Conservation (phyloP, 2,888 invertebrate species). For the Agrochola litura region DNA sequence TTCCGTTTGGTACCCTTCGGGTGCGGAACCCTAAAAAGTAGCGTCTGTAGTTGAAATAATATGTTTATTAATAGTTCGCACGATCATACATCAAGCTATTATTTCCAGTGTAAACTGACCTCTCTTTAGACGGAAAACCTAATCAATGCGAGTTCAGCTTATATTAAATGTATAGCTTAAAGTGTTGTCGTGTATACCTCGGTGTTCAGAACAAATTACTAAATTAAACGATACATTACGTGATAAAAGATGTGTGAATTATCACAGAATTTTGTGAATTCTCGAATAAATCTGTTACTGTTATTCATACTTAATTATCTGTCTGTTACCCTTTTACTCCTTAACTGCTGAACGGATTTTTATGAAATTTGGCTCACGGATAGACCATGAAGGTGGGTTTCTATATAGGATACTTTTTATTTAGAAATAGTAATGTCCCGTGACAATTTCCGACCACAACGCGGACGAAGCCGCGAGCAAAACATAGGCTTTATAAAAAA, state of each 20-base stretch:
- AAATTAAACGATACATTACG: neutral
- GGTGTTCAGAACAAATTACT: neutral
- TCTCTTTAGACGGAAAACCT: neutral
- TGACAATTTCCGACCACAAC: too few species aligned
- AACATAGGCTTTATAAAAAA: too few species aligned
- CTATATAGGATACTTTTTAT: too few species aligned
- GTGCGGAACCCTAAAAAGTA: neutral
- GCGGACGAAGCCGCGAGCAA: too few species aligned
- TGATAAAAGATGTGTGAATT: conserved; percentile 1
- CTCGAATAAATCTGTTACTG: too few species aligned
- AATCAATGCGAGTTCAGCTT: neutral
- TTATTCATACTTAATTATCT: neutral
- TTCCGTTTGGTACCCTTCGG: too few species aligned
- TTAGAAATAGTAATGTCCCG: too few species aligned
- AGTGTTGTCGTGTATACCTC: neutral
- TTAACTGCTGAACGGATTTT: too few species aligned
- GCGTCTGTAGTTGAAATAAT: neutral
- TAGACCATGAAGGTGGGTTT: too few species aligned
- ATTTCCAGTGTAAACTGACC: neutral
- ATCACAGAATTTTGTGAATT: neutral
- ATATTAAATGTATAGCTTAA: neutral
- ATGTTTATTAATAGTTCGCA: conserved; percentile 1
- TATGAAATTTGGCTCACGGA: too few species aligned
- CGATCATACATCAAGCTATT: neutral
- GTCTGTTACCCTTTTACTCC: neutral